Conservation (phyloP, 2,888 invertebrate genomes). For the Campaea margaritaria region DNA sequence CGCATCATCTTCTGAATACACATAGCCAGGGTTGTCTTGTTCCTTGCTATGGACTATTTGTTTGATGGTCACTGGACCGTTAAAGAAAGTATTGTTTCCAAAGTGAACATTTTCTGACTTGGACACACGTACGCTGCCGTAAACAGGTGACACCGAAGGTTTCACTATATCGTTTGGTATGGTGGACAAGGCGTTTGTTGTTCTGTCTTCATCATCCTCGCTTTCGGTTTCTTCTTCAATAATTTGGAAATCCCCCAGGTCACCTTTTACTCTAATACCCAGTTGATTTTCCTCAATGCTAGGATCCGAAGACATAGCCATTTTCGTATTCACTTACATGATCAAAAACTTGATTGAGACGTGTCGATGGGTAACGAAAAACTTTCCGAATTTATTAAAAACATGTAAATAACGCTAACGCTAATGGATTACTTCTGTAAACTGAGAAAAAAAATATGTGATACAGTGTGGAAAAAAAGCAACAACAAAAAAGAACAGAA, state of each 20-base stretch:
- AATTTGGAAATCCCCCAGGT: constrained; percentile 68
- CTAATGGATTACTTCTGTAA: no score
- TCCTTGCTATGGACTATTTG: constrained; percentile 86
- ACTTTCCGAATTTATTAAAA: not conserved
- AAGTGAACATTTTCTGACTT: constrained; percentile 90
- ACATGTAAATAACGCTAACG: no score
- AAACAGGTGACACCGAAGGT: constrained; percentile 51
- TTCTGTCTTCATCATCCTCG: constrained; percentile 50
- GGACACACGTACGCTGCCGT: constrained; percentile 87
- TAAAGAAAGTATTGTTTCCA: constrained; percentile 91
- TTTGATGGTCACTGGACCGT: constrained; percentile 91
- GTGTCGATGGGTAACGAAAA: not conserved
- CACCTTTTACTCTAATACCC: constrained; percentile 65
- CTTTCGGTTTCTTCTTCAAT: constrained; percentile 60
- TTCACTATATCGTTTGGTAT: constrained; percentile 57
- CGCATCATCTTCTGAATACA: constrained; percentile 53
- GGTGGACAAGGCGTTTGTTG: constrained; percentile 46
- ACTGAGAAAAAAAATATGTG: no score
- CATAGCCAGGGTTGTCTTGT: constrained; percentile 67
- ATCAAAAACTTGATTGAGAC: constrained; percentile 3
- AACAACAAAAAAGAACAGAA: no score
- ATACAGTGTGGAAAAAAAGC: no score
- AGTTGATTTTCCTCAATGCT: constrained; percentile 46
- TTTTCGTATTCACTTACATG: constrained; percentile 44
- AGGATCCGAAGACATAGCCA: constrained; percentile 54